Evolutionary conservation across 2,888 invertebrate species (phyloP), one percentile per base, ranked within the genome.

Genomic region (Caenorhabditis sinica): DNA sequence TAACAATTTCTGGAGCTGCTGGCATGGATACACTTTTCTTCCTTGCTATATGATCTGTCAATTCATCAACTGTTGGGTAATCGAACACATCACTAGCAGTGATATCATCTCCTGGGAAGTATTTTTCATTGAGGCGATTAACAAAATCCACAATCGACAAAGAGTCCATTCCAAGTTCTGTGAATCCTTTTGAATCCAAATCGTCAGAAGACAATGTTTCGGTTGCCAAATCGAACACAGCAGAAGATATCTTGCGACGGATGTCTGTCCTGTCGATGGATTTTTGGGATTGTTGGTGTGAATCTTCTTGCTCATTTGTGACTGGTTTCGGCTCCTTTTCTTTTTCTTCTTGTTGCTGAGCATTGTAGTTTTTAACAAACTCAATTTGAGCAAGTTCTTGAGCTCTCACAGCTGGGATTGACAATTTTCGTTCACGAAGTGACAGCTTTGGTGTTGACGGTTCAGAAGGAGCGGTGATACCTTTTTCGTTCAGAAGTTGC

Each of bases 161-260:
- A 1, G 91, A 92, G 53, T 92, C 92, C 84, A 91, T 77, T 72
- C 92, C 92, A 25, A 92, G 82, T 23, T 92, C 91, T 36, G 87
- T 85, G 81, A 90, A 90, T 20, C 89, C 87, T 60, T 72, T 84
- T 6, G 75, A 75, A 8, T 79, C 43, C 3, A 85, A 30, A 60
- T 87, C 85, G 30, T 75, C 82, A 15, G 23, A 20, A n/a, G 68
- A 66, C n/a, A 85, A n/a, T n/a, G 74, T 40, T 63, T 85, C 85
- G 9, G 85, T 75, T 40, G 77, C 73, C 33, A 85, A 36, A 56
- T 85, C 85, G 40, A 73, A 74, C 4, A 85, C 82, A 0, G 82
- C 85, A 5, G 61, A 28, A 0, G 81, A 77, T 0, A 85, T 77
- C 36, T 82, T 81, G 5, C 76, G 76, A 8, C 68, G 65, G 23